Evolutionary conservation across 92 coral and sea anemone genomes (phyloP), one percentile per base, ranked within the genome.

Genomic region (Palythoa heliodiscus): DNA sequence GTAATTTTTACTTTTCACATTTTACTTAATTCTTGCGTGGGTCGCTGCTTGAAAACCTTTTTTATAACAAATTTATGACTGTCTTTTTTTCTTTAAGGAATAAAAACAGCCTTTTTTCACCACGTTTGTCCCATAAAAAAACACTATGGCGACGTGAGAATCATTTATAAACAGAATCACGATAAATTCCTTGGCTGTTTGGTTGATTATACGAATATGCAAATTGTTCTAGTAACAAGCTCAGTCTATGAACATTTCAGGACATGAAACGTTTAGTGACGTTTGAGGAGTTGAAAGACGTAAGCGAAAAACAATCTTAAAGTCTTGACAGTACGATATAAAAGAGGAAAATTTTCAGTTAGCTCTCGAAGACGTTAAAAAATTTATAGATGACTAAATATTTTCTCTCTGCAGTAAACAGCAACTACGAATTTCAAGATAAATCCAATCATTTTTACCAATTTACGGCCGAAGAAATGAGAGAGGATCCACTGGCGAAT

Each of bases 371-470:
- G 35, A 29, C 1, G 35, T 29, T 29, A 29, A 29, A 29, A 29
- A 29, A 29, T 29, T 29, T 29, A 29, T 67, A 25, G 11, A 67
- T 67, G 47, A 69, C 73, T 69, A 11, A 14, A 13, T 69, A 22
- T 78, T 29, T 61, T 22, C 15, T 68, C 24, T 70, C 52, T 6
- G 11, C 75, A 94, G 98, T 90, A 35, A 60, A 87, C 25, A 73
- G 76, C 61, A 93, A 90, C 16, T 90, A 83, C 70, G 91, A 91
- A 19, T 94, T 94, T 76, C 82, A 91, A 75, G 98, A 94, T 83
- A 66, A 63, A 19, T 19, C 73, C 39, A 75, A 83, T 63, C 78
- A 75, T 48, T 84, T 89, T 20, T 94, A 94, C 84, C 89, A 86
- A 64, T 94, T 92, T 84, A 38, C 75, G 68, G 79, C 82, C 22